Evolutionary conservation across 2,888 invertebrate species (phyloP), one percentile per base, ranked within the genome.

Genomic region (Eurytoma californica): DNA sequence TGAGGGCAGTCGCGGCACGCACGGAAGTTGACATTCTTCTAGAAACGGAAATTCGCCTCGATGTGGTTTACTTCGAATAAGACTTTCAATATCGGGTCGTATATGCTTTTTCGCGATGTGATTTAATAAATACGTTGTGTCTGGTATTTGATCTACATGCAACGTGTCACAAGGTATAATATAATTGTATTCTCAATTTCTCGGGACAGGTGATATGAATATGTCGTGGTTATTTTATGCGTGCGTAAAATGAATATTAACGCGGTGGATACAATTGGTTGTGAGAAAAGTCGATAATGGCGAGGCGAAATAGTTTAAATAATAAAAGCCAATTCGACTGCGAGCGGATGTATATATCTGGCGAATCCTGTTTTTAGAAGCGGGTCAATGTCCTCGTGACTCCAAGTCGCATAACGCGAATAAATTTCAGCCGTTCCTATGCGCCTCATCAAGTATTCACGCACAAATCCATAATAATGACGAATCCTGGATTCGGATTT

Each of bases 301-400:
- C 58, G 20, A 3, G 3, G 58, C 14, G 24, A 24, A 61, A 14
- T 14, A 61, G 24, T 61, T 53, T 14, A 39, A 53, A n/a, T 53
- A n/a, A 53, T 53, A 3, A n/a, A n/a, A 14, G 14, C 53, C 16
- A n/a, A 61, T 61, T 24, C 49, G 14, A 12, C 9, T n/a, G 28
- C 3, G 16, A 16, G 68, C 20, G 30, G 30, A 30, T 49, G n/a
- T 39, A 39, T 16, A 16, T 4, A n/a, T 60, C 16, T 16, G 60
- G 16, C n/a, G 13, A n/a, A 72, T 72, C 63, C 53, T 72, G 63
- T 12, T 67, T 72, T 72, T 72, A 72, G 72, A 61, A 63, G 18
- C 72, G 72, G 72, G 61, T 72, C 63, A 63, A 30, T 39, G 63
- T 28, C 51, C 72, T 63, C 51, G 49, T 14, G 24, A 4, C 7